A percentile compares a stretch with the other conserved stretches of the same genome.
Conservation (phyloP, 1,140 invertebrate species). For the Brachionus calyciflorus region DNA sequence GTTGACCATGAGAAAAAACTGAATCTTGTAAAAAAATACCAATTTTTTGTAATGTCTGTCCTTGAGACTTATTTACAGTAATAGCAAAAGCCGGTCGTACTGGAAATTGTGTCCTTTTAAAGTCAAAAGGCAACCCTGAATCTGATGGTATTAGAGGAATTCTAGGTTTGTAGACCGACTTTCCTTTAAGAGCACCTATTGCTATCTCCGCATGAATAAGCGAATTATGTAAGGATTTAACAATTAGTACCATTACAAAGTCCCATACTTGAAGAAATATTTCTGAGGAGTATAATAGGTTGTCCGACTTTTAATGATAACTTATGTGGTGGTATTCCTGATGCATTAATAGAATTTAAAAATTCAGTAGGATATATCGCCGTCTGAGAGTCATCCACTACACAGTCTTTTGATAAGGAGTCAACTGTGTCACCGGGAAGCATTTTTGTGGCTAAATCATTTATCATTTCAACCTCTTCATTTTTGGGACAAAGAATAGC, state of each 20-base stretch:
- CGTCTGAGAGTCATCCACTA: constrained; percentile 49
- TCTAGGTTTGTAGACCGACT: too few relatives aligned
- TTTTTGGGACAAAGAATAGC: constrained; percentile 1
- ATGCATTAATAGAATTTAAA: constrained; percentile 54
- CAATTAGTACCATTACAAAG: constrained; percentile 52
- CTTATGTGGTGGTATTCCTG: constrained; percentile 57
- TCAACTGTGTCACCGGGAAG: background rate
- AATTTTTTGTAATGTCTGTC: constrained; percentile 50
- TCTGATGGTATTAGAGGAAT: too few relatives aligned
- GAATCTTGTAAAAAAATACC: constrained; percentile 48
- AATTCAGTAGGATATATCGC: constrained; percentile 54
- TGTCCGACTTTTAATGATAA: constrained; percentile 55
- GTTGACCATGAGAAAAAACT: constrained; percentile 50
- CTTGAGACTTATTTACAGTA: constrained; percentile 53
- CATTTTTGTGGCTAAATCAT: background rate
- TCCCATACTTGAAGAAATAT: constrained; percentile 52
- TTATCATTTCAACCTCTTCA: background rate
- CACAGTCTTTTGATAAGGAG: constrained; percentile 47
- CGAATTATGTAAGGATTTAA: too few relatives aligned
- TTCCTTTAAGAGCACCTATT: too few relatives aligned
- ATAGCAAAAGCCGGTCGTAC: constrained; percentile 48
- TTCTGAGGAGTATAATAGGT: constrained; percentile 58
- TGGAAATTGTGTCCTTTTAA: too few relatives aligned
- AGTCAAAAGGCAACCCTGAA: too few relatives aligned
- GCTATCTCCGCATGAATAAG: too few relatives aligned